Evolutionary conservation across 1,140 invertebrate species (phyloP), one percentile per base, ranked within the genome.

Genomic region (Brachystomella parvula): DNA sequence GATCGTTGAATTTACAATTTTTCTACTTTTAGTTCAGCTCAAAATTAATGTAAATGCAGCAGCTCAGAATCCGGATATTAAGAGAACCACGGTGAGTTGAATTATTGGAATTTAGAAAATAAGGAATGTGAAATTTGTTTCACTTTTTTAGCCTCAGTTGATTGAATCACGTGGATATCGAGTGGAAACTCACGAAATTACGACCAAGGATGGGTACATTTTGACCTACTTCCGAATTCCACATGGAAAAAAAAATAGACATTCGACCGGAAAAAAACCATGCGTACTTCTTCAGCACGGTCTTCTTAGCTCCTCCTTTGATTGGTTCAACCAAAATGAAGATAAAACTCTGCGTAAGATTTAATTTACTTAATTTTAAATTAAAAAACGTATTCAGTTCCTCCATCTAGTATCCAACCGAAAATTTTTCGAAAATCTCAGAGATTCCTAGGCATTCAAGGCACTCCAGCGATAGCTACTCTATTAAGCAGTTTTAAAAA

Each of bases 221-320:
- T 62, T 62, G 30, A 39, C 19, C 3, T 9, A 15, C 3, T 62
- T 62, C 24, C 24, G 60, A 35, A 62, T 62, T 3, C 60, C 60
- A 44, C 21, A 57, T 29, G 53, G 53, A 57, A 26, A 32, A 21
- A 47, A 47, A 28, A 12, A 47, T 47, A 15, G 44, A 47, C 15
- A 47, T 47, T 47, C 44, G 24, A 60, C 31, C 29, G 15, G 9
- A 26, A 9, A 12, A 9, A 12, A 3, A 31, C 26, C 26, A 30
- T 30, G 6, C 3, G 84, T 87, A 2, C 80, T 87, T 15, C 75
- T 90, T 0, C 88, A 90, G 74, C 90, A 92, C 75, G 90, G 90
- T 0, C 78, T 92, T 2, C 76, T 90, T 0, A 84, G 83, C 3
- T 87, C 86, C 74, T 89, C 88, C 1, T 82, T 84, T 0, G 87